Base-by-base conservation (phyloP, 2,888 invertebrate genomes). In the Drosophila multiciliata region DNA sequence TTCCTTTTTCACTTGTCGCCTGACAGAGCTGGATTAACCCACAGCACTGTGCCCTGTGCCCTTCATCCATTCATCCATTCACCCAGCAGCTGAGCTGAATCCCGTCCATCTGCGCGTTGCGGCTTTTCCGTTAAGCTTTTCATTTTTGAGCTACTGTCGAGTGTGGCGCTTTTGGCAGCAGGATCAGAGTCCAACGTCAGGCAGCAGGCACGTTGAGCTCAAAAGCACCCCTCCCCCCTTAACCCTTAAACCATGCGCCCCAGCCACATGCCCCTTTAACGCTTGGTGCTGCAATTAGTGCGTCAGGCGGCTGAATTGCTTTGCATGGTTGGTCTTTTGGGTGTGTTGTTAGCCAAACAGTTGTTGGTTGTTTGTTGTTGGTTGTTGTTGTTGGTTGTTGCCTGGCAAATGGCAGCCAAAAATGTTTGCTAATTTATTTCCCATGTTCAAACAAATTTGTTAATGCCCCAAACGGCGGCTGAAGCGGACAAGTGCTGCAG, bases 371-470 rank as follows among this genome's bases (percentile, higher is more conserved):
- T 9, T 29, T 29, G 49, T 49, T 49, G 49, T 29, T 29, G 5
- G 5, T 29, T 6, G 29, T 29, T 38, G 15, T 38, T 15, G 50
- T 29, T 50, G 49, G 50, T 57, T 32, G 54, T 65, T 33, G 58
- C 35, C 61, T 79, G 77, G 77, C 79, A 80, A 81, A 78, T 88
- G 74, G 70, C 78, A 89, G 69, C 87, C 82, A 91, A 87, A 90
- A 91, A 91, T 91, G 91, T 91, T 87, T 91, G 90, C 91, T 92
- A 91, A 91, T 92, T 92, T 91, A 91, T 91, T 91, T 91, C 82
- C 84, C 90, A 91, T 91, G 91, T 91, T 90, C 84, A 80, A 80
- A 79, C 88, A 89, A 90, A 89, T 89, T 90, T 90, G 85, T 89
- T 82, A 87, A 84, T 87, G 87, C 87, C 63, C 73, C 66, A 23